Evolutionary conservation across 2,888 invertebrate species (phyloP).

Genomic region (Melanargia galathea): DNA sequence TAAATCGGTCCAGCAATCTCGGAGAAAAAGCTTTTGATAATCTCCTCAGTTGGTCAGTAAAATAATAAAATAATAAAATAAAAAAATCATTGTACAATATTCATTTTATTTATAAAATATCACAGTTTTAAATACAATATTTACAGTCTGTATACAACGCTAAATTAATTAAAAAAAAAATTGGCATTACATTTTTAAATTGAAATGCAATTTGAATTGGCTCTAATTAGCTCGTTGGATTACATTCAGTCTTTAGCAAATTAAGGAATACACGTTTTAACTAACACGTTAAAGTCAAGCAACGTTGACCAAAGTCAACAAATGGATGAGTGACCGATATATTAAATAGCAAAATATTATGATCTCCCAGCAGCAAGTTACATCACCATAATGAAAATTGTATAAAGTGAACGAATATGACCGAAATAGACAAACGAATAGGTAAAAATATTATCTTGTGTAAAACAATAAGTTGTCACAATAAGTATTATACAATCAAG

Average conservation of each 20-base stretch:
- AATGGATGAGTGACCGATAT: background rate
- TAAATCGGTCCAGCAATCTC: no score
- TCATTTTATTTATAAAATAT: slow-evolving; percentile 52
- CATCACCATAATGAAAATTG: no score
- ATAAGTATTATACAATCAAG: no score
- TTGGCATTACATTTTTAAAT: slow-evolving; percentile 7
- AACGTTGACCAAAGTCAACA: background rate
- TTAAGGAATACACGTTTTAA: slow-evolving; percentile 19
- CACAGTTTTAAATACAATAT: slow-evolving; percentile 66
- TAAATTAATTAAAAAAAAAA: slow-evolving; percentile 29
- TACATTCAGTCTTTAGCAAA: slow-evolving; percentile 44
- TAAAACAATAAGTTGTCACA: no score
- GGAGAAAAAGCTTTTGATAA: no score
- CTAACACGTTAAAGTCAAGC: background rate
- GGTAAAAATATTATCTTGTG: no score
- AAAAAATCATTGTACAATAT: slow-evolving; percentile 36
- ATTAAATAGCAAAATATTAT: no score
- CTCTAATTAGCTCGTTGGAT: slow-evolving; percentile 39
- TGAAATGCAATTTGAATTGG: slow-evolving; percentile 37
- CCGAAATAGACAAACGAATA: no score
- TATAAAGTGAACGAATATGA: no score
- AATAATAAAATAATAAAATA: slow-evolving; percentile 26
- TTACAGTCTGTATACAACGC: slow-evolving; percentile 51
- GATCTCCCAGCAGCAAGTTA: no score
- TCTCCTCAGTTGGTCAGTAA: no score